These are phyloP conservation scores for Aphaenogaster floridana DNA, from an alignment of 1,140 invertebrate species.

Conservation along the genomic window DNA sequence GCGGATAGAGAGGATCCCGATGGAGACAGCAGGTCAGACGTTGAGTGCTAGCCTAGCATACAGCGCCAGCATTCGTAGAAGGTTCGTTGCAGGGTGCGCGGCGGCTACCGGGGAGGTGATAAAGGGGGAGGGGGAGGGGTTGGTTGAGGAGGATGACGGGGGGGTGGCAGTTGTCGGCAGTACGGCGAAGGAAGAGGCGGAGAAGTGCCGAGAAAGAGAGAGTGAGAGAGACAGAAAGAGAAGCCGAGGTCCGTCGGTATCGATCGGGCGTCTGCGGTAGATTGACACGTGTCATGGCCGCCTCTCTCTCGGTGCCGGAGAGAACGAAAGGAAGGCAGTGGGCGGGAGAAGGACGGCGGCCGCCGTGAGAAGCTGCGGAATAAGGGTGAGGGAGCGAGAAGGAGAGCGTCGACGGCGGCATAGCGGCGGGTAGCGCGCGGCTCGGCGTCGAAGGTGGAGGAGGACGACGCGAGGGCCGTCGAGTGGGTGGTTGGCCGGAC, in stretches of 20 bases:
- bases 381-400: conserved; percentile 69
- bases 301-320: conserved; percentile 78
- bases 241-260: conserved; percentile 85
- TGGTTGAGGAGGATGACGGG: conserved; percentile 63
- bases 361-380: conserved; percentile 60
- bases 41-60: conserved; percentile 75
- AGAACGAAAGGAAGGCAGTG: conserved; percentile 67
- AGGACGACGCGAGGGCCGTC: conserved; percentile 70
- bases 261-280: conserved; percentile 87
- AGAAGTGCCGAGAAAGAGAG: conserved; percentile 53
- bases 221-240: conserved; percentile 73
- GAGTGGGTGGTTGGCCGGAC: conserved; percentile 70
- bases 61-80: conserved; percentile 72
- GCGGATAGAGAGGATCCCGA: conserved; percentile 66
- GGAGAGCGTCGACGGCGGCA: conserved; percentile 69
- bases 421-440: conserved; percentile 67
- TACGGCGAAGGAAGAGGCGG: conserved; percentile 74
- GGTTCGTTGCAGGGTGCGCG: conserved; percentile 70
- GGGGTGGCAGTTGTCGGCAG: conserved; percentile 72
- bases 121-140: conserved; percentile 69
- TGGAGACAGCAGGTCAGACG: conserved; percentile 71
- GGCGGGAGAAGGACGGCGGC: conserved; percentile 64
- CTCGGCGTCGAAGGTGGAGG: conserved; percentile 75
- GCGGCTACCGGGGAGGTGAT: conserved; percentile 53
- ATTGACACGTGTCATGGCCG: conserved; percentile 87